These are phyloP conservation scores for Columba janthina DNA, from an alignment of 2,113 vertebrate genomes.

Conservation along the genomic window DNA sequence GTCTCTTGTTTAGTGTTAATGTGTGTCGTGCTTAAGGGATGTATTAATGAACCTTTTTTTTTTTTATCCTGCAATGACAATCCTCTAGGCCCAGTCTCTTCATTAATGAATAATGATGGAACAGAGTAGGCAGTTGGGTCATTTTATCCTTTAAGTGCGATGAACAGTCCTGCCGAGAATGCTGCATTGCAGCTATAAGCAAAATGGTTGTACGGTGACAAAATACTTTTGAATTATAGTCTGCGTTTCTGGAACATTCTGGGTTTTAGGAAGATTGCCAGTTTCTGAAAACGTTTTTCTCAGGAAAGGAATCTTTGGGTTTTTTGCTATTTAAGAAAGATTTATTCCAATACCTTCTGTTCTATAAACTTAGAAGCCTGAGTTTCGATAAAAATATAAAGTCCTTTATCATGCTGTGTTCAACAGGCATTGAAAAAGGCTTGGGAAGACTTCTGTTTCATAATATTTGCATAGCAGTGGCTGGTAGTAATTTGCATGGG, in stretches of 20 bases:
- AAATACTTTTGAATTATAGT: not conserved
- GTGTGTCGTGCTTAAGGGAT: conserved; percentile 20
- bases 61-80: conserved; percentile 8
- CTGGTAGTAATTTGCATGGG: not conserved
- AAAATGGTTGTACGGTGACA: not conserved
- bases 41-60: conserved; percentile 33
- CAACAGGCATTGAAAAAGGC: not conserved
- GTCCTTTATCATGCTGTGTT: not conserved
- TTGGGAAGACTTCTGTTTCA: not conserved
- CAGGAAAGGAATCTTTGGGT: not conserved
- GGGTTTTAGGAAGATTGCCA: not conserved
- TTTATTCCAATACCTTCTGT: not conserved
- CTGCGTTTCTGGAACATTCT: not conserved
- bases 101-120: conserved; percentile 68
- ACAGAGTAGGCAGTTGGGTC: conserved; percentile 55
- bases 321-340: not conserved
- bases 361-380: not conserved
- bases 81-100: conserved; percentile 28
- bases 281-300: not conserved
- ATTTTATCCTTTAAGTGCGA: conserved; percentile 33
- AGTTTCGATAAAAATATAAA: not conserved
- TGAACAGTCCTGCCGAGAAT: not conserved
- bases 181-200: conserved; percentile 64
- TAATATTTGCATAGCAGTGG: not conserved
- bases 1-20: not conserved